phyloP scores from a whole-genome alignment of 2,888 invertebrate genomes.

The Macrosiphum euphorbiae region DNA sequence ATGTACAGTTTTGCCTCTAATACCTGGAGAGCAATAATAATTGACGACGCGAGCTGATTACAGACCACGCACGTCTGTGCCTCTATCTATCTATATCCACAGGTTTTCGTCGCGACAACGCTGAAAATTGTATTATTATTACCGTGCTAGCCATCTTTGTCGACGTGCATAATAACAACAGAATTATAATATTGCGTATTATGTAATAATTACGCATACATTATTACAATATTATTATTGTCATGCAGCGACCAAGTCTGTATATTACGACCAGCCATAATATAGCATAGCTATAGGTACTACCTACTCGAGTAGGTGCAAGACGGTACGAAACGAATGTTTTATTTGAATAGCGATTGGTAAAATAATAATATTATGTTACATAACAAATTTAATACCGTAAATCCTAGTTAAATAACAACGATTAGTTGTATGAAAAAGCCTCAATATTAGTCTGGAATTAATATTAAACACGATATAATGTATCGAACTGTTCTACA shows the following conservation, averaged over 20 bases:
- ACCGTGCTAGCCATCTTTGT: neutral
- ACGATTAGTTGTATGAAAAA: neutral
- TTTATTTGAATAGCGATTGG: neutral
- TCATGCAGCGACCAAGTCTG: neutral
- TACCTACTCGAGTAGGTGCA: neutral
- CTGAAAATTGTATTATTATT: neutral
- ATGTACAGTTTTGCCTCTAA: neutral
- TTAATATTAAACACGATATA: neutral
- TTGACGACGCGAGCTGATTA: neutral
- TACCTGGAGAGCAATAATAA: neutral
- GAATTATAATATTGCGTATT: neutral
- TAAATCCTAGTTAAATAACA: neutral
- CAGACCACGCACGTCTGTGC: neutral
- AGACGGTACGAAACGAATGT: neutral
- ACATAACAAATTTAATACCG: neutral
- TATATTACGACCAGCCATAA: neutral
- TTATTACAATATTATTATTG: neutral
- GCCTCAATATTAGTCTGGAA: neutral
- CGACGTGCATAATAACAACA: neutral
- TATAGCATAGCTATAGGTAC: too few species aligned
- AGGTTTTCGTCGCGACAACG: neutral
- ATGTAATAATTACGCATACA: neutral
- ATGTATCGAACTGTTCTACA: neutral
- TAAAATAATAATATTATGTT: neutral
- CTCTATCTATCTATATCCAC: neutral